phyloP scores from a whole-genome alignment of 2,113 vertebrate species.

The Gadus macrocephalus region DNA sequence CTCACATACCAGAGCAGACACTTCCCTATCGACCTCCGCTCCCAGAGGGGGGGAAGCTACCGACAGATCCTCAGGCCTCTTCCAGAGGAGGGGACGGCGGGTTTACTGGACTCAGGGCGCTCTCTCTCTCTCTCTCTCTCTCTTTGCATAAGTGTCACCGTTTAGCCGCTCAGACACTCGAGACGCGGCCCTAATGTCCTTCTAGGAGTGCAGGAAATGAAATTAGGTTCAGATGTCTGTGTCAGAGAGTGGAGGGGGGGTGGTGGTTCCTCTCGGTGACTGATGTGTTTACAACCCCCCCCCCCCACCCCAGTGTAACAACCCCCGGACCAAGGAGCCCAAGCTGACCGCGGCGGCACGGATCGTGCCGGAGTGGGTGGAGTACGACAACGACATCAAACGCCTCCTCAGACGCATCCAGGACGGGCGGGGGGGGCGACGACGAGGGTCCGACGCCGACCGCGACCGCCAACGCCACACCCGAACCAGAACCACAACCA shows the following conservation, averaged over 20 bases:
- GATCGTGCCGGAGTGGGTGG: conserved; percentile 90
- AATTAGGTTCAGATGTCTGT: conserved; percentile 53
- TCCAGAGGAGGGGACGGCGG: neutral
- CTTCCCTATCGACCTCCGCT: too few species aligned
- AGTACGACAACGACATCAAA: conserved; percentile 87
- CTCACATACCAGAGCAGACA: too few species aligned
- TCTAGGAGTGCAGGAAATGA: conserved; percentile 65
- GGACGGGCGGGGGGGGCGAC: conserved; percentile 32
- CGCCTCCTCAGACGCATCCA: conserved; percentile 71
- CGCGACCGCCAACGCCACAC: neutral
- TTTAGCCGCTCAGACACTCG: conserved; percentile 50
- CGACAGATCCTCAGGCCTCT: too few species aligned
- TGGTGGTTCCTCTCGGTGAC: conserved; percentile 22
- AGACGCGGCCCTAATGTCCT: conserved; percentile 51
- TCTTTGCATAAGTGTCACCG: conserved; percentile 41
- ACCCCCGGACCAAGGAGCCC: conserved; percentile 96
- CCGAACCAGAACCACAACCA: neutral
- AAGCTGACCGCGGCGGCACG: conserved; percentile 88
- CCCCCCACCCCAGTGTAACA: conserved; percentile 84
- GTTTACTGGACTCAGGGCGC: too few species aligned
- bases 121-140: neutral
- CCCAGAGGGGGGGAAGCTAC: too few species aligned
- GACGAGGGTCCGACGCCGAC: neutral
- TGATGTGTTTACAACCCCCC: conserved; percentile 28
- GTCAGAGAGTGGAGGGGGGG: conserved; percentile 19